Evolutionary conservation across 37 sponge, comb jelly and placozoan species (phyloP), one percentile per base, ranked within the genome.

Genomic region (Bolinopsis microptera): DNA sequence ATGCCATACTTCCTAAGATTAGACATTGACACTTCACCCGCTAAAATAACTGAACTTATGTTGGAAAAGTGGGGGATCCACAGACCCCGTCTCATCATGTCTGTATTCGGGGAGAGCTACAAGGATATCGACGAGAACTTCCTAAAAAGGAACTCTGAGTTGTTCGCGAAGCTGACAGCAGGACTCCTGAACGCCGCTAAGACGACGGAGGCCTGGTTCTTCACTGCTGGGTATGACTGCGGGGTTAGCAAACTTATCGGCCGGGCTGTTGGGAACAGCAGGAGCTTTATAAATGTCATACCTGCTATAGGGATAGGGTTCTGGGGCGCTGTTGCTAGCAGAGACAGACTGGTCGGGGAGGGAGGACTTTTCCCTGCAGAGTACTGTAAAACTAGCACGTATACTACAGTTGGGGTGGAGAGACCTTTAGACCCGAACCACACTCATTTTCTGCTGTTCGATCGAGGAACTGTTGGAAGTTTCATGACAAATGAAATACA

Each of bases 391-490:
- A 2, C 3, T 23, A 5, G 26, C 31, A 28, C 5, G 75, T 21
- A 30, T 28, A 8, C 13, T 8, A 24, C 5, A 21, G 5, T n/a
- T 72, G n/a, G 31, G 26, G 31, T 23, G 31, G 31, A 72, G 75
- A 28, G 31, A 30, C 31, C 75, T 5, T 28, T 72, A 30, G 75
- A 72, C 2, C 75, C 31, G 26, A n/a, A 72, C 75, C 75, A 72
- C 75, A 72, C 75, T 21, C 75, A 72, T 28, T 72, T 72, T 72
- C 5, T 72, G 18, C 75, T 72, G 75, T 24, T 72, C 18, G 75
- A 72, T 28, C 2, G 31, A 30, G 75, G 75, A 8, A 8, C 2
- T 30, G 3, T 21, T n/a, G 31, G 31, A n/a, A 72, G 13, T 5
- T 72, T 28, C 31, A 72, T 28, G 31, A 23, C 75, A 13, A 13